phyloP scores from a whole-genome alignment of 2,797 vertebrate species.

The Thaleichthys pacificus region DNA sequence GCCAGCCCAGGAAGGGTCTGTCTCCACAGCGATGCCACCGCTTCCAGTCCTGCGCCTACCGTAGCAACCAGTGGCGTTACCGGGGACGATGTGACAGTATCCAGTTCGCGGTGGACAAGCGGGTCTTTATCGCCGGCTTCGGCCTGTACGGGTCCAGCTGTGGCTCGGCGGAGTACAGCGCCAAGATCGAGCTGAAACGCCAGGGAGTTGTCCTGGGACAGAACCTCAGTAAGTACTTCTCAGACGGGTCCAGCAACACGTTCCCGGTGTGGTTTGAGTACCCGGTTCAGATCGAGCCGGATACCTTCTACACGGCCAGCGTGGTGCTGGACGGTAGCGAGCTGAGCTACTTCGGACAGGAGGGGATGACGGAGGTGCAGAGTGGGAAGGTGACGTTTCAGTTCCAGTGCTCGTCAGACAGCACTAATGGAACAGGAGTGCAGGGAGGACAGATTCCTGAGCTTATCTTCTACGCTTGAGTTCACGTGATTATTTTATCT shows the following conservation, averaged over 20 bases:
- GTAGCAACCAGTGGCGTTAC: constrained; percentile 99
- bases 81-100: constrained; percentile 96
- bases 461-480: constrained; percentile 96
- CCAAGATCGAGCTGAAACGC: constrained; percentile 95
- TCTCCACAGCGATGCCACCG: constrained; percentile 94
- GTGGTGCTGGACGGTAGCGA: constrained; percentile 94
- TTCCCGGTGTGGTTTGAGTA: constrained; percentile 98
- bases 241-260: constrained; percentile 95
- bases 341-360: constrained; percentile 97
- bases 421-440: constrained; percentile 96
- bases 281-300: constrained; percentile 95
- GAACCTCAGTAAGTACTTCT: constrained; percentile 96
- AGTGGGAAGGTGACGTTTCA: constrained; percentile 98
- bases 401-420: constrained; percentile 98
- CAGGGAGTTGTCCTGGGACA: constrained; percentile 92
- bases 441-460: constrained; percentile 98
- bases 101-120: constrained; percentile 95
- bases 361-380: constrained; percentile 98
- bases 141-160: constrained; percentile 97
- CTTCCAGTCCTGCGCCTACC: constrained; percentile 97
- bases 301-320: constrained; percentile 96
- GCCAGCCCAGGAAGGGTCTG: constrained; percentile 88
- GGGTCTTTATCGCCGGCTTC: constrained; percentile 95
- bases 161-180: constrained; percentile 94
- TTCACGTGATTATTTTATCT: constrained; percentile 21